Evolutionary conservation across 2,888 invertebrate species (phyloP).

Genomic region (Crematogaster levior): DNA sequence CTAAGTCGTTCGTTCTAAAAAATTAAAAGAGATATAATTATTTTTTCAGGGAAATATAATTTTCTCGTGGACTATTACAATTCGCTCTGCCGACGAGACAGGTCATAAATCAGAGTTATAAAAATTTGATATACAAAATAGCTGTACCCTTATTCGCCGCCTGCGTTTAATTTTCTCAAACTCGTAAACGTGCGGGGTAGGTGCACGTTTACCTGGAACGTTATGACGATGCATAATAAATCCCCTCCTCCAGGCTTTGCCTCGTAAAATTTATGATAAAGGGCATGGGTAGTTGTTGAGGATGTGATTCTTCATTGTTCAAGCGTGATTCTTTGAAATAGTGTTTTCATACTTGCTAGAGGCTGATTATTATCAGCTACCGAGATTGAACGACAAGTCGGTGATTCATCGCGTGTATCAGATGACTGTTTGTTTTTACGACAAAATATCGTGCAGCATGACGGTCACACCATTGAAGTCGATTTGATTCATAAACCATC

Average conservation of each 20-base stretch:
- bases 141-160: constrained; percentile 5
- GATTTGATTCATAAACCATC: constrained; percentile 36
- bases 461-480: constrained; percentile 5
- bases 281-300: constrained; percentile 39
- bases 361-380: constrained; percentile 47
- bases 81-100: background rate
- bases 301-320: constrained; percentile 12
- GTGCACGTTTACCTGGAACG: constrained; percentile 16
- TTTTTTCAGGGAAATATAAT: background rate
- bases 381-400: constrained; percentile 34
- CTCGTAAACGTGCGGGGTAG: constrained; percentile 43
- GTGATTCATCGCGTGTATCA: constrained; percentile 44
- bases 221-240: constrained; percentile 55
- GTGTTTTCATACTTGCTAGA: constrained; percentile 49
- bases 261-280: constrained; percentile 59
- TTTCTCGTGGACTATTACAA: background rate
- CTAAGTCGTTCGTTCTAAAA: background rate
- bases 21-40: background rate
- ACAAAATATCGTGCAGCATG: background rate
- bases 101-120: constrained; percentile 20
- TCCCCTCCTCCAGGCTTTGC: constrained; percentile 1
- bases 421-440: constrained; percentile 20
- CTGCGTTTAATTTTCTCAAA: constrained; percentile 53
- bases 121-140: constrained; percentile 43
- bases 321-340: background rate